Evolutionary conservation across 2,113 vertebrate genomes (phyloP).

Genomic region (Chaetura pelagica): DNA sequence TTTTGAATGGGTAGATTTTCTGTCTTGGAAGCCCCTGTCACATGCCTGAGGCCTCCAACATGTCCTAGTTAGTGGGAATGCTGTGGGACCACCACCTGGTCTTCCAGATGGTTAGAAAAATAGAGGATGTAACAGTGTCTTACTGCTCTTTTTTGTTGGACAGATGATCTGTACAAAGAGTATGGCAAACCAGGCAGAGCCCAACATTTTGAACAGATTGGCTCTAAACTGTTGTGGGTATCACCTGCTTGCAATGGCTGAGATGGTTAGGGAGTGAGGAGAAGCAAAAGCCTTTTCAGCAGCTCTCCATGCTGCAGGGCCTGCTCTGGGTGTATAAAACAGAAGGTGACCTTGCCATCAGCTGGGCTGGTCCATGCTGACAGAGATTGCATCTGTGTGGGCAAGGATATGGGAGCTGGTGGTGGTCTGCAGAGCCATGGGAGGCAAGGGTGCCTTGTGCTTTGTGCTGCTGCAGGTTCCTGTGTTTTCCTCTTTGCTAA

Average conservation of each 20-base stretch:
- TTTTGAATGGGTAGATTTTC: not conserved
- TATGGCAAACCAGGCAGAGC: not conserved
- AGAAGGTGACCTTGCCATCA: not conserved
- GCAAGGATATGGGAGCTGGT: not conserved
- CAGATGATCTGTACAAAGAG: not conserved
- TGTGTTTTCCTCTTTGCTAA: not conserved
- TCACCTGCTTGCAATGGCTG: not conserved
- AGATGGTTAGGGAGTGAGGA: not conserved
- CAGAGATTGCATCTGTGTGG: not conserved
- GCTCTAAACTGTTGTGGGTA: not conserved
- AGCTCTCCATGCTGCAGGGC: not conserved
- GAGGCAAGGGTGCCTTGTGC: not conserved
- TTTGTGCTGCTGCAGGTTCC: not conserved
- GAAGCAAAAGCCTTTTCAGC: not conserved
- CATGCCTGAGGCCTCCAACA: not conserved
- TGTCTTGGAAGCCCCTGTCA: not conserved
- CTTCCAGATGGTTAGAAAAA: constrained; percentile 4
- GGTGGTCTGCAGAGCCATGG: not conserved
- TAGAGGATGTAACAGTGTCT: not conserved
- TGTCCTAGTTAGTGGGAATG: not conserved
- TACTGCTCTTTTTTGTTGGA: not conserved
- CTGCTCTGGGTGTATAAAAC: not conserved
- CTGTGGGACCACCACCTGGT: not conserved
- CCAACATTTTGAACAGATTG: not conserved
- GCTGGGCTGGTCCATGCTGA: not conserved